A percentile compares a stretch with the other conserved stretches of the same genome.
phyloP scores from a whole-genome alignment of 2,888 invertebrate genomes.

The Campoletis raptor region DNA sequence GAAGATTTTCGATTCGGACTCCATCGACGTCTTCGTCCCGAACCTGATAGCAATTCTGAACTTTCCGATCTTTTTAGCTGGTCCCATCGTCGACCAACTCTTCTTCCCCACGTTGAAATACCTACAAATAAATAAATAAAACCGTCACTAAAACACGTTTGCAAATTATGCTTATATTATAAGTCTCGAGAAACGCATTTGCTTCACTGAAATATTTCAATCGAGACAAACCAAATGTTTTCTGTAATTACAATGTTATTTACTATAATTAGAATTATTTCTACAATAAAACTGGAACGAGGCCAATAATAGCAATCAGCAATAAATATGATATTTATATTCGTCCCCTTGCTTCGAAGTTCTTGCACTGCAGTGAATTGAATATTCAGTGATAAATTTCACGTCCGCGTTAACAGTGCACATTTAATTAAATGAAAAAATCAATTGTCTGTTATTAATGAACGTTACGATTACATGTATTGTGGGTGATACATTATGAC shows the following conservation, averaged over 20 bases:
- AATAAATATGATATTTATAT: not conserved
- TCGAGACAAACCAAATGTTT: not conserved
- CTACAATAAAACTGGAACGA: not conserved
- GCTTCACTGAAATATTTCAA: not conserved
- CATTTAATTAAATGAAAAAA: slow-evolving; percentile 2
- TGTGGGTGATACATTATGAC: slow-evolving; percentile 17
- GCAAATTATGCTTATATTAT: not conserved
- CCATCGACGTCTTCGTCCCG: slow-evolving; percentile 85
- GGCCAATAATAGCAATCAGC: not conserved
- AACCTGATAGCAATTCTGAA: slow-evolving; percentile 85
- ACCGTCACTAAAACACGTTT: not conserved
- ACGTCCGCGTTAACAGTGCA: not conserved
- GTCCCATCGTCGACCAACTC: slow-evolving; percentile 88
- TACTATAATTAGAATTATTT: not conserved
- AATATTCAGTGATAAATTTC: not conserved
- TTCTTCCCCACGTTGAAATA: slow-evolving; percentile 87
- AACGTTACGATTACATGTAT: slow-evolving; percentile 1
- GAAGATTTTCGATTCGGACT: slow-evolving; percentile 82
- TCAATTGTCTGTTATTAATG: not conserved
- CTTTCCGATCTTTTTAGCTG: slow-evolving; percentile 87
- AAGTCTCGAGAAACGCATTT: not conserved
- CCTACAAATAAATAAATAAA: slow-evolving; percentile 80
- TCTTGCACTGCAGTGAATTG: not conserved
- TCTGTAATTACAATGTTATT: not conserved
- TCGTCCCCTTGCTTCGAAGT: not conserved